Base-by-base conservation (phyloP, 53 echinoderm and acorn worm genomes). In the Temnopleurus reevesii region DNA sequence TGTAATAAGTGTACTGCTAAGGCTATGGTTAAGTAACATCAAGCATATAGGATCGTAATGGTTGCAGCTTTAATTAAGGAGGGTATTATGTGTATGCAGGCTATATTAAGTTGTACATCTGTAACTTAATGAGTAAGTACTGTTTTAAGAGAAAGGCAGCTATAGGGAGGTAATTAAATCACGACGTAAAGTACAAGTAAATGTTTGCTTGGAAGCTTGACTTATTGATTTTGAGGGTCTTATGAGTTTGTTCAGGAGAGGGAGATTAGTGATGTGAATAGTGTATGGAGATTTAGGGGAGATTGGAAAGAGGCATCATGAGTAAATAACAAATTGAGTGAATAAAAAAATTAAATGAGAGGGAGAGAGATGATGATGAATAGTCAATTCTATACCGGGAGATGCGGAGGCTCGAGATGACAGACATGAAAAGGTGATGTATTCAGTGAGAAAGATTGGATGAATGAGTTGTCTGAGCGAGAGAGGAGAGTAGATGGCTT, bases 81-180 rank as follows among this genome's bases (percentile, higher is more conserved):
- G 35, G 34, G 56, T 12, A 49, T 51, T 81, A 79, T 46, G 79
- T 4, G 49, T 47, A 79, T 15, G 49, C 46, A 47, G 79, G 79
- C 71, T 38, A 41, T 8, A 51, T 79, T 79, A 79, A 79, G 79
- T 79, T 79, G 46, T 79, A 54, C 83, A 55, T 83, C 55, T 55
- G 27, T 59, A 85, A 85, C 85, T 59, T 85, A 85, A 83, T 81
- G 33, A 54, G 85, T 85, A 85, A 85, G 85, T 85, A 85, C 85
- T 85, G 85, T n/a, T n/a, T n/a, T 85, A 85, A 23, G 60, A 45
- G 34, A 44, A n/a, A 59, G 85, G 85, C 85, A 85, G 85, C 85
- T 85, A 45, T 83, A 85, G 85, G 60, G 17, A 43, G 60, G 60
- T 85, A 85, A 85, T 85, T 85, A 85, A 85, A 85, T 45, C 60